Conservation (phyloP, 2,888 invertebrate species). For the Drosophila pseudotalamancana region DNA sequence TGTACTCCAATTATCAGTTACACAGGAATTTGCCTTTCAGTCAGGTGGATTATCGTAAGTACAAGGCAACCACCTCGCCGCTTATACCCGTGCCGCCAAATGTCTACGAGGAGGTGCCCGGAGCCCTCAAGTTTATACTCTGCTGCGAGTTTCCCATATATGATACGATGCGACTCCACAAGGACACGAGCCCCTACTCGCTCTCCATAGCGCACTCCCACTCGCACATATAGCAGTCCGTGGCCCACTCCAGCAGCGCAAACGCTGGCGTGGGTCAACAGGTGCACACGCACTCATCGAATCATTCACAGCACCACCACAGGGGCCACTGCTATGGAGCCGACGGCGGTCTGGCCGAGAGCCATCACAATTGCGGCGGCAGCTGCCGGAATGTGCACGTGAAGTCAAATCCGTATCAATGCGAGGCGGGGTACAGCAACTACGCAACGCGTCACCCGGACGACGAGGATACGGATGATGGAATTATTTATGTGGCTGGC, state of each 20-base stretch:
- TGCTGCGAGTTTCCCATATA: constrained; percentile 96
- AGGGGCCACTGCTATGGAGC: constrained; percentile 81
- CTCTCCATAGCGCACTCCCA: constrained; percentile 84
- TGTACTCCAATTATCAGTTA: not conserved
- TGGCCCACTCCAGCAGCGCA: constrained; percentile 82
- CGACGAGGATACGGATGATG: constrained; percentile 82
- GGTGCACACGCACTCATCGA: constrained; percentile 36
- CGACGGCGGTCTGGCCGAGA: constrained; percentile 80
- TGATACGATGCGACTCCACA: constrained; percentile 87
- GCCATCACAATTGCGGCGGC: constrained; percentile 81
- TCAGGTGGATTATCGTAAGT: constrained; percentile 93
- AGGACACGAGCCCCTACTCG: constrained; percentile 83
- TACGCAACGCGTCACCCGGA: constrained; percentile 60
- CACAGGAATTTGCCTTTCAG: constrained; percentile 85
- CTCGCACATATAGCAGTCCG: constrained; percentile 85
- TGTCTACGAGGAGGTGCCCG: constrained; percentile 94
- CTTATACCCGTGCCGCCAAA: constrained; percentile 94
- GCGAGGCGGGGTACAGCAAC: constrained; percentile 81
- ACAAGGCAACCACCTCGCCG: constrained; percentile 95
- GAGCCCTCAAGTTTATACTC: constrained; percentile 91
- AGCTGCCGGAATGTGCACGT: constrained; percentile 81
- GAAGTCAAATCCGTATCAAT: constrained; percentile 83
- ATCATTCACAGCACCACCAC: constrained; percentile 65
- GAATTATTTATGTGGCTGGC: constrained; percentile 80
- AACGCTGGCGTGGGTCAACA: constrained; percentile 74